These are phyloP conservation scores for Drosophila rufa DNA, from an alignment of 1,140 invertebrate species.

Conservation along the genomic window DNA sequence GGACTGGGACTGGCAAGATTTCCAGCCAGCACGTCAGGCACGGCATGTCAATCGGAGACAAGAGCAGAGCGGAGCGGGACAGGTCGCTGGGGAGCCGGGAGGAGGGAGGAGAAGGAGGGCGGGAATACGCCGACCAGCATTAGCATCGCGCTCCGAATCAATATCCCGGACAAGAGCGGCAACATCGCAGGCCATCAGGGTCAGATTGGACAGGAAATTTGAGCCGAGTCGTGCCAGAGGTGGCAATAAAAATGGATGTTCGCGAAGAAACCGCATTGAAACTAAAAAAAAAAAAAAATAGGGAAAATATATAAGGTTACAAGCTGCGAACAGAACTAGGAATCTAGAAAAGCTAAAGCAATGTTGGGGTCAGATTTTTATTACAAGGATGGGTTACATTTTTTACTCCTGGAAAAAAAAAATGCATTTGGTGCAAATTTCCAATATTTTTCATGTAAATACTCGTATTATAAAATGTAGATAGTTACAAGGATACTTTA, in stretches of 20 bases:
- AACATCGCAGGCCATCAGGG: constrained; percentile 10
- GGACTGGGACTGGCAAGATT: constrained; percentile 28
- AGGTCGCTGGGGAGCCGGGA: constrained; percentile 7
- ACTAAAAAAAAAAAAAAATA: not conserved
- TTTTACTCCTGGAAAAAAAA: no score
- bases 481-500: no score
- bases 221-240: constrained; percentile 12
- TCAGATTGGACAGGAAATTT: constrained; percentile 35
- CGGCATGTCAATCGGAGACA: constrained; percentile 9
- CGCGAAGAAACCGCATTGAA: constrained; percentile 16
- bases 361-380: not conserved
- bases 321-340: not conserved
- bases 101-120: no score
- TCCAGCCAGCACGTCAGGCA: constrained; percentile 9
- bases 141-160: constrained; percentile 50
- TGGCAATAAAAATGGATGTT: constrained; percentile 50
- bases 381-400: no score
- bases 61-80: constrained; percentile 1
- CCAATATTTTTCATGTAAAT: no score
- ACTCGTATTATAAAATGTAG: no score
- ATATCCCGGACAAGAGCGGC: constrained; percentile 51
- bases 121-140: constrained; percentile 6
- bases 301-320: constrained; percentile 1
- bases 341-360: not conserved
- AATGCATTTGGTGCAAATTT: no score